Conservation (phyloP, 2,113 vertebrate genomes). For the Dicrurus megarhynchus region DNA sequence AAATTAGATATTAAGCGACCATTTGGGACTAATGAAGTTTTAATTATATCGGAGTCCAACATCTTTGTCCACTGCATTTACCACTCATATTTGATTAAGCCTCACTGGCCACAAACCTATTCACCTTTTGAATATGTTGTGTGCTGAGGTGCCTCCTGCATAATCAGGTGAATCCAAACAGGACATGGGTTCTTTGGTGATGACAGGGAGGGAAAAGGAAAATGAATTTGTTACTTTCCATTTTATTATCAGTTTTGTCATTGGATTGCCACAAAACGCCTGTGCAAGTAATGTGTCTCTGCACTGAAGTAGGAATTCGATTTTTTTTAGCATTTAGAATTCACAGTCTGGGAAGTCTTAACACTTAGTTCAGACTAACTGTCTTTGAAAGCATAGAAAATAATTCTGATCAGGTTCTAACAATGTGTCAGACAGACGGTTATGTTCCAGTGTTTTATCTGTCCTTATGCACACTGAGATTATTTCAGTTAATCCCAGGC, state of each 20-base stretch:
- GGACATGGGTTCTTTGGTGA: not conserved
- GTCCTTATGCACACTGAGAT: not conserved
- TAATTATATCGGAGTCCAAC: not conserved
- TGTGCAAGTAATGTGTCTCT: not conserved
- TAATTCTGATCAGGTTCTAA: not conserved
- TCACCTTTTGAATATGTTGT: not conserved
- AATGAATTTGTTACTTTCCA: not conserved
- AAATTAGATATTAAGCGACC: not conserved
- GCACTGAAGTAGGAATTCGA: not conserved
- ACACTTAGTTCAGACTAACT: not conserved
- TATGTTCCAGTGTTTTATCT: not conserved
- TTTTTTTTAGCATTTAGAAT: not conserved
- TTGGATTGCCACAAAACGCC: not conserved
- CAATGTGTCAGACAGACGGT: not conserved
- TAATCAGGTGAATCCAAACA: not conserved
- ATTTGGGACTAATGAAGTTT: constrained; percentile 16
- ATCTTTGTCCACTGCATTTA: not conserved
- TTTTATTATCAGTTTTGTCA: not conserved
- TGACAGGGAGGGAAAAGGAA: not conserved
- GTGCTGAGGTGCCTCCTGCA: not conserved
- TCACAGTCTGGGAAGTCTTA: not conserved
- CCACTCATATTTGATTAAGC: not conserved
- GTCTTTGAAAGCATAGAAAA: not conserved
- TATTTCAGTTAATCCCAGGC: not conserved
- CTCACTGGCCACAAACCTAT: not conserved